Percentiles rank a stretch among this genome's conserved stretches.
phyloP scores from a whole-genome alignment of 2,113 vertebrate genomes.

The Menidia beryllina region DNA sequence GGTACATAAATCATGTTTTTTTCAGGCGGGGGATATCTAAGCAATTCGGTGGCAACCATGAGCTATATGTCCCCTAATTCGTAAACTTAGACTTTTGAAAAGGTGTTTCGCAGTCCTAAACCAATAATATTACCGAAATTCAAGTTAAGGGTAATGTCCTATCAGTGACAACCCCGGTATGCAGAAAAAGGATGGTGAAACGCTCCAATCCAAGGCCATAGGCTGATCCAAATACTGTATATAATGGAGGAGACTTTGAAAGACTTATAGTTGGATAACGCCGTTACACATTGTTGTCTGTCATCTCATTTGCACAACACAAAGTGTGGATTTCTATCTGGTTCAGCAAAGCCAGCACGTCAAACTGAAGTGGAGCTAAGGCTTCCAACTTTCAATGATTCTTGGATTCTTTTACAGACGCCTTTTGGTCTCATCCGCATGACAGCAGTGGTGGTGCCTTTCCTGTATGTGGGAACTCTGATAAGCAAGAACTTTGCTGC shows the following conservation, averaged over 20 bases:
- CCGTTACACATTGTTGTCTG: too few relatives aligned
- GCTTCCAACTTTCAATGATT: background rate
- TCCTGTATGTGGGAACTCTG: conserved; percentile 93
- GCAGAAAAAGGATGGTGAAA: background rate
- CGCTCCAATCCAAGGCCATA: background rate
- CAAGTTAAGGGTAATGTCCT: background rate
- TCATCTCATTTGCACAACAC: too few relatives aligned
- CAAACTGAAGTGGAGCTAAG: background rate
- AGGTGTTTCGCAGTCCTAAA: too few relatives aligned
- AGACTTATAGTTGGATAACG: too few relatives aligned
- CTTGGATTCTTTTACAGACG: conserved; percentile 79
- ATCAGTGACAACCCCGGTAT: too few relatives aligned
- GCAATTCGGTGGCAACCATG: too few relatives aligned
- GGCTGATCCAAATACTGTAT: too few relatives aligned
- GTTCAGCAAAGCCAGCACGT: background rate
- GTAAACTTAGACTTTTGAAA: background rate
- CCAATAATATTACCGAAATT: background rate
- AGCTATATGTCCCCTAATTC: background rate
- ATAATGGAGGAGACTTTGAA: too few relatives aligned
- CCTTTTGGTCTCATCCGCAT: conserved; percentile 93
- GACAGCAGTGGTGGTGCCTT: conserved; percentile 91
- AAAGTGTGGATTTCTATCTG: background rate
- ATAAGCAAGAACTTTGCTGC: conserved; percentile 96
- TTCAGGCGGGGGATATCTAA: background rate
- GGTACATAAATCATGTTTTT: too few relatives aligned